Evolutionary conservation across 2,113 vertebrate genomes (phyloP), one percentile per base, ranked within the genome.

Genomic region (Peucedramus taeniatus): DNA sequence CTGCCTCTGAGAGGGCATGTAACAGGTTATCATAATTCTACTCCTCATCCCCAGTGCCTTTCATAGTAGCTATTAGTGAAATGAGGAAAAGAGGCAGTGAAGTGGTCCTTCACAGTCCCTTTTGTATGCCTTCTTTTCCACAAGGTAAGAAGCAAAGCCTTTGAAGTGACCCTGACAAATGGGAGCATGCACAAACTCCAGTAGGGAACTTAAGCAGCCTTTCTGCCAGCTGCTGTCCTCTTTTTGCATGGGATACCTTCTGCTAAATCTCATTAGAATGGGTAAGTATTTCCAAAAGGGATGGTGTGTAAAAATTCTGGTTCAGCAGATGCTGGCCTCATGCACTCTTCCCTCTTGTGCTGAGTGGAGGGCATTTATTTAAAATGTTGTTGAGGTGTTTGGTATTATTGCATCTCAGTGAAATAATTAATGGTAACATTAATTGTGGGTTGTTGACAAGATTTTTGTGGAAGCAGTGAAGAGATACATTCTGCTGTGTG

Each of bases 361-460:
- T 80, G 68, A 89, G 64, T 63, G 57, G n/a, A 44, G 85, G 54
- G 64, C 69, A 63, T 79, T 89, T 84, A 76, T 91, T 69, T 75
- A 54, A 93, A 75, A 75, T 10, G 15, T 75, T 83, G 37, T 66
- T 87, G 71, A 87, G 81, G 27, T 1, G 1, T 74, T 50, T 35
- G 50, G 33, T 93, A 76, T 88, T 81, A 84, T 87, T 92, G 56
- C 12, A 53, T 79, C 61, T 91, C n/a, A 39, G 53, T n/a, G 30
- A 81, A 91, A 70, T 92, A 79, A 83, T 79, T 49, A 13, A 13
- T 9, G 10, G 19, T 78, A 47, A 83, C 50, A 42, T 95, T 96
- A 95, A 80, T 93, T 94, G 47, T 87, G 56, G 51, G 44, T 30
- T 61, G 61, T 85, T 94, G 75, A 94, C 78, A 90, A 86, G 82